These are phyloP conservation scores for Calycopis cecrops DNA, from an alignment of 1,140 invertebrate species.

Conservation along the genomic window DNA sequence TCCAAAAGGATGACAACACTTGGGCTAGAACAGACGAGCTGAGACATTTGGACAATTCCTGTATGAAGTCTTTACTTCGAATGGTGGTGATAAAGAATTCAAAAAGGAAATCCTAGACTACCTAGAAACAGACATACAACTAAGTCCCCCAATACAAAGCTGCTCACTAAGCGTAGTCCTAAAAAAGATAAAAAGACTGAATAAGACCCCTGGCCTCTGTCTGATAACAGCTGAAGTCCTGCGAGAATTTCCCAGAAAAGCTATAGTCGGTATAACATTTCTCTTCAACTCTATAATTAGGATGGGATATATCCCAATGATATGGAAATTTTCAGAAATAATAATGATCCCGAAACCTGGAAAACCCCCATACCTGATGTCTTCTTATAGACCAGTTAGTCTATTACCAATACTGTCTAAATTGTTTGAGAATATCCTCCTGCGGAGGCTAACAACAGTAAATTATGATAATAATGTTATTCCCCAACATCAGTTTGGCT, in stretches of 20 bases:
- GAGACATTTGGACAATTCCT: too few relatives aligned
- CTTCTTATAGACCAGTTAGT: conserved; percentile 16
- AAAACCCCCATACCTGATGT: not conserved
- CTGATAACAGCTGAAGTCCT: conserved; percentile 15
- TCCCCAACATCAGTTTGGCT: conserved; percentile 14
- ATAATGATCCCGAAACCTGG: conserved; percentile 20
- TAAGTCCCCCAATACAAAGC: too few relatives aligned
- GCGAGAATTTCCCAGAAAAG: conserved; percentile 1
- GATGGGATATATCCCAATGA: conserved; percentile 5
- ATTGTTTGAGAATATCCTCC: conserved; percentile 8
- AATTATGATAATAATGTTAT: not conserved
- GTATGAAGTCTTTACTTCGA: too few relatives aligned
- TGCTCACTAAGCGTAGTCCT: not conserved
- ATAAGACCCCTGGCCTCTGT: conserved; percentile 12
- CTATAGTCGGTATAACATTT: not conserved
- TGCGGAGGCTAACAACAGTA: not conserved
- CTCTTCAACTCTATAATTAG: conserved; percentile 18
- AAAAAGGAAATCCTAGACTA: too few relatives aligned
- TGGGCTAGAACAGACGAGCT: too few relatives aligned
- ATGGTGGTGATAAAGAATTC: too few relatives aligned
- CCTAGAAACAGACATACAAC: too few relatives aligned
- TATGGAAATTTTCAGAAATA: conserved; percentile 20
- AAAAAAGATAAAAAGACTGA: not conserved
- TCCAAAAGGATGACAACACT: too few relatives aligned
- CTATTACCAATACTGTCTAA: conserved; percentile 11